Conservation (phyloP, 2,797 vertebrate species). For the Sebastes minor region DNA sequence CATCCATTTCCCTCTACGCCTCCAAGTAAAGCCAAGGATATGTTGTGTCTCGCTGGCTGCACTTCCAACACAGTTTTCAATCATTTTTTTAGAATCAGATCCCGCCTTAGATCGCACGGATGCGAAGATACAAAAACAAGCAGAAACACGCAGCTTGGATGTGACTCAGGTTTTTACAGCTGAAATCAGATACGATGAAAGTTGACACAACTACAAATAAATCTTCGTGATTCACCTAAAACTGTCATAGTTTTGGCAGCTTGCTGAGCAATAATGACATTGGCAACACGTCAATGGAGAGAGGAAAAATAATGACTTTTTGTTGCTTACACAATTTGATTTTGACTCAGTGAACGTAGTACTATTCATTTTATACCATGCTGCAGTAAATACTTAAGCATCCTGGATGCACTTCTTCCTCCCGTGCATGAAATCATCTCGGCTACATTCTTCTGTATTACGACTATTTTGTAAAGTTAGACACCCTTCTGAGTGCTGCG, state of each 20-base stretch:
- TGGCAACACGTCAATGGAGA: not conserved
- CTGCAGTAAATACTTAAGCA: not conserved
- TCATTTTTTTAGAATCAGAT: conserved; percentile 10
- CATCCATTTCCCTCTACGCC: conserved; percentile 5
- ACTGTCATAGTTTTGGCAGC: not conserved
- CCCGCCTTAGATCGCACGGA: not conserved
- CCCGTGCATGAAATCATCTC: too few species aligned
- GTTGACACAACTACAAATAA: not conserved
- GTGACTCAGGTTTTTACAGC: not conserved
- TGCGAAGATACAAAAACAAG: not conserved
- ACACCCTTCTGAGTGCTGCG: too few species aligned
- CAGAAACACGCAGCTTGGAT: not conserved
- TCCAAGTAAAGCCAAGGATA: conserved; percentile 7
- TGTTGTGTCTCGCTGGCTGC: conserved; percentile 5
- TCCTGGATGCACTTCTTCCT: not conserved
- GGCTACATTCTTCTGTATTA: too few species aligned
- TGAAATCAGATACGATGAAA: not conserved
- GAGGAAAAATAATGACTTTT: not conserved
- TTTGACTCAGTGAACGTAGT: not conserved
- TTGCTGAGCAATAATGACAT: not conserved
- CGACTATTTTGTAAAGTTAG: too few species aligned
- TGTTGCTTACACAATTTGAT: not conserved
- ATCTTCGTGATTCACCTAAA: not conserved
- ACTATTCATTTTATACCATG: not conserved
- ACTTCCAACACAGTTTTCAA: not conserved